phyloP scores from a whole-genome alignment of 1,140 invertebrate species.

The Berghia stephanieae region DNA sequence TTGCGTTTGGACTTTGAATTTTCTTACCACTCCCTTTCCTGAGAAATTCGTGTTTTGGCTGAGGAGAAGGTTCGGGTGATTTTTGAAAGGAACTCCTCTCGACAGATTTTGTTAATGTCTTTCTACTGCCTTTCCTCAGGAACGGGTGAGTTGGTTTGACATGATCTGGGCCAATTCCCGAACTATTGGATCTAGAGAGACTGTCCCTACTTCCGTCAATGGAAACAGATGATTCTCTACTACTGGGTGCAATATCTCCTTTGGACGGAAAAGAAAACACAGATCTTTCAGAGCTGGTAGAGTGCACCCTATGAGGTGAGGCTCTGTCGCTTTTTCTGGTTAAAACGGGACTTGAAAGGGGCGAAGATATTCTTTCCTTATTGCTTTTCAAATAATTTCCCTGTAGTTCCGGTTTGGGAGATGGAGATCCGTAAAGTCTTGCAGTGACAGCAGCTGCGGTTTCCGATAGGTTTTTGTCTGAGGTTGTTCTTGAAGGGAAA shows the following conservation, averaged over 20 bases:
- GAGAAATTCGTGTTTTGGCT: not conserved
- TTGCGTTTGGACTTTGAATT: no score
- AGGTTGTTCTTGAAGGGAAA: not conserved
- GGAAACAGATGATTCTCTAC: no score
- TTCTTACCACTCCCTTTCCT: constrained; percentile 20
- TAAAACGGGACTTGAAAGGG: constrained; percentile 8
- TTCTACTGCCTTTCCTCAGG: constrained; percentile 26
- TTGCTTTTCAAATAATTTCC: constrained; percentile 34
- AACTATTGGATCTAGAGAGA: no score
- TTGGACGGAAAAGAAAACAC: no score
- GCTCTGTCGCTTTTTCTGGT: not conserved
- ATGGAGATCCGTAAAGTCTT: constrained; percentile 47
- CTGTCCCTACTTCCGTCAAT: no score
- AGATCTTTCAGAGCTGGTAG: constrained; percentile 22
- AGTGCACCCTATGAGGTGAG: not conserved
- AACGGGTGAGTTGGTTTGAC: constrained; percentile 5
- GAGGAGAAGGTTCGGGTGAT: not conserved
- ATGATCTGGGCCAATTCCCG: not conserved
- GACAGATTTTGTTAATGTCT: not conserved
- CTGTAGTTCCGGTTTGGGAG: constrained; percentile 36
- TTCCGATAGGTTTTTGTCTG: constrained; percentile 39
- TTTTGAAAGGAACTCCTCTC: no score
- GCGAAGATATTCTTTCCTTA: constrained; percentile 25
- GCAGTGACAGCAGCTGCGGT: constrained; percentile 50
- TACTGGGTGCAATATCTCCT: no score